Evolutionary conservation across 2,797 vertebrate genomes (phyloP).

Genomic region (Leuciscus waleckii): DNA sequence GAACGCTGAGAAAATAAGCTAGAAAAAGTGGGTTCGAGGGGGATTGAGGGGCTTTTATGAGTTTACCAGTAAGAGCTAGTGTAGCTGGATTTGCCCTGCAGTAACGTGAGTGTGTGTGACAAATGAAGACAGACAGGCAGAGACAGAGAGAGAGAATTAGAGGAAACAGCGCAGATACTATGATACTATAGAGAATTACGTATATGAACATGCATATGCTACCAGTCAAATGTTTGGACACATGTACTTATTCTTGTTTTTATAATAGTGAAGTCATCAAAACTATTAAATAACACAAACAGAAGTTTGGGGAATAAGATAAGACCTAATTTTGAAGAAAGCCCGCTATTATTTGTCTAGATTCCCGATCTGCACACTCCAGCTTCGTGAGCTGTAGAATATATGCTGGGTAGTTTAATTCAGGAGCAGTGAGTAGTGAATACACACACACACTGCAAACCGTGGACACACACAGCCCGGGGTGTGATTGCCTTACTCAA

Average conservation of each 20-base stretch:
- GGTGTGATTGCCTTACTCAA: too few species aligned
- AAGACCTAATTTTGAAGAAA: background rate
- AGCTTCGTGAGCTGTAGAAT: background rate
- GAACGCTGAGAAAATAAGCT: conserved; percentile 37
- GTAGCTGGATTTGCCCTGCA: conserved; percentile 9
- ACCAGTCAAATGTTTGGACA: conserved; percentile 2
- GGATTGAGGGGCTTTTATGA: conserved; percentile 28
- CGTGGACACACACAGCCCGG: too few species aligned
- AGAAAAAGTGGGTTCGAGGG: conserved; percentile 13
- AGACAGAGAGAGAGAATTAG: conserved; percentile 12
- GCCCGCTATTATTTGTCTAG: background rate
- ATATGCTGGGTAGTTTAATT: background rate
- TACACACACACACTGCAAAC: too few species aligned
- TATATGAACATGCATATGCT: conserved; percentile 17
- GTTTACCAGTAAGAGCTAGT: conserved; percentile 30
- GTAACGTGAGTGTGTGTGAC: conserved; percentile 34
- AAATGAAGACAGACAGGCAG: conserved; percentile 25
- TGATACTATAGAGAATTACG: conserved; percentile 15
- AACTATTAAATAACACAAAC: background rate
- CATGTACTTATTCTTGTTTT: background rate
- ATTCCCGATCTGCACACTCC: background rate
- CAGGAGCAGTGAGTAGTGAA: too few species aligned
- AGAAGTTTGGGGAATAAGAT: conserved; percentile 4
- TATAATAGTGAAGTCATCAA: conserved; percentile 5
- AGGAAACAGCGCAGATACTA: background rate